Percentiles rank a stretch among this genome's conserved stretches.
Evolutionary conservation across 2,888 invertebrate genomes (phyloP).

Genomic region (Eulithis prunata): DNA sequence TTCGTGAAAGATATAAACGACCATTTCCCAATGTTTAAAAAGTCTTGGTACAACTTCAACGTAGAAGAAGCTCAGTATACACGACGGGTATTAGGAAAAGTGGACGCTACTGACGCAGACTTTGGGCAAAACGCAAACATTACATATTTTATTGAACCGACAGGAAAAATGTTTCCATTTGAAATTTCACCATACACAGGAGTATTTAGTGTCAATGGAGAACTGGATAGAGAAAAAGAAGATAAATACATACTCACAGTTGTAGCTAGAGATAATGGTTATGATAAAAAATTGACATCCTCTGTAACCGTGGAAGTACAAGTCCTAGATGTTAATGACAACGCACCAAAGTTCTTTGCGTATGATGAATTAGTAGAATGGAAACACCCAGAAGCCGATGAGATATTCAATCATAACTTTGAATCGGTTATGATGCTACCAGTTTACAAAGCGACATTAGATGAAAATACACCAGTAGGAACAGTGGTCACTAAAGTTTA

Average conservation of each 20-base stretch:
- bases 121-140: conserved; percentile 92
- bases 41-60: conserved; percentile 93
- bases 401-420: conserved; percentile 79
- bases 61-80: conserved; percentile 91
- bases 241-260: conserved; percentile 89
- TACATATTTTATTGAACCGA: conserved; percentile 86
- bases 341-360: conserved; percentile 91
- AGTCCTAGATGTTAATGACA: conserved; percentile 93
- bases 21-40: conserved; percentile 92
- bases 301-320: conserved; percentile 92
- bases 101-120: conserved; percentile 92
- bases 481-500: conserved; percentile 89
- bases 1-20: conserved; percentile 92
- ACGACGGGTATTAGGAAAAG: conserved; percentile 88
- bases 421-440: conserved; percentile 85
- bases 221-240: conserved; percentile 90
- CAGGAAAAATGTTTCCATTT: conserved; percentile 85
- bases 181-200: conserved; percentile 88
- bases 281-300: conserved; percentile 85
- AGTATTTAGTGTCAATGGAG: conserved; percentile 88
- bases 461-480: conserved; percentile 90
- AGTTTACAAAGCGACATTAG: conserved; percentile 89
- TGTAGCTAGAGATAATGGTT: conserved; percentile 89
- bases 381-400: conserved; percentile 77
- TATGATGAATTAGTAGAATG: conserved; percentile 86